Conservation (phyloP, 2,113 vertebrate species). For the Odocoileus virginianus region DNA sequence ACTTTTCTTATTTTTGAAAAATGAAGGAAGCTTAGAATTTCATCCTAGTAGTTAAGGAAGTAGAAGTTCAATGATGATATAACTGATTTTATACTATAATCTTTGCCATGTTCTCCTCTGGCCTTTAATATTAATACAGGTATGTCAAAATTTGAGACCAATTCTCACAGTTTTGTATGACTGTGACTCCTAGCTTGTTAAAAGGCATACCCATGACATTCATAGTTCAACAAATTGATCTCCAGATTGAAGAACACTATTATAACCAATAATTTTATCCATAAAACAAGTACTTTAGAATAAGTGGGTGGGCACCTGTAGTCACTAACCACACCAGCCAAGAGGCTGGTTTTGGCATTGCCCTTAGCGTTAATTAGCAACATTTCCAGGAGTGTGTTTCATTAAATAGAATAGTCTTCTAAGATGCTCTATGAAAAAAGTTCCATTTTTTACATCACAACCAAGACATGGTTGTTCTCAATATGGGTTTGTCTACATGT, state of each 20-base stretch:
- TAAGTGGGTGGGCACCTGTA: background rate
- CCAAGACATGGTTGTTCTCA: background rate
- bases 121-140: constrained; percentile 27
- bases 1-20: background rate
- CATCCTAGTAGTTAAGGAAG: constrained; percentile 19
- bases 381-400: background rate
- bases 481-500: background rate
- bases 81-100: background rate
- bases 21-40: constrained; percentile 27
- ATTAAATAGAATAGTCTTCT: background rate
- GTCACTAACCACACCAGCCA: background rate
- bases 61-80: constrained; percentile 30
- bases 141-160: constrained; percentile 1
- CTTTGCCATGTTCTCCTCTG: background rate
- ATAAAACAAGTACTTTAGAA: background rate
- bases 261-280: background rate
- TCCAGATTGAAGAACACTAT: background rate
- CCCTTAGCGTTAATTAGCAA: background rate
- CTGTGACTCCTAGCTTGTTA: background rate
- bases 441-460: background rate
- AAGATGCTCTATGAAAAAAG: background rate
- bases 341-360: background rate
- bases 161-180: background rate
- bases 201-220: background rate
- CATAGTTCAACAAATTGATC: constrained; percentile 6